Conservation (phyloP, 2,797 vertebrate genomes). For the Borostomias antarcticus region DNA sequence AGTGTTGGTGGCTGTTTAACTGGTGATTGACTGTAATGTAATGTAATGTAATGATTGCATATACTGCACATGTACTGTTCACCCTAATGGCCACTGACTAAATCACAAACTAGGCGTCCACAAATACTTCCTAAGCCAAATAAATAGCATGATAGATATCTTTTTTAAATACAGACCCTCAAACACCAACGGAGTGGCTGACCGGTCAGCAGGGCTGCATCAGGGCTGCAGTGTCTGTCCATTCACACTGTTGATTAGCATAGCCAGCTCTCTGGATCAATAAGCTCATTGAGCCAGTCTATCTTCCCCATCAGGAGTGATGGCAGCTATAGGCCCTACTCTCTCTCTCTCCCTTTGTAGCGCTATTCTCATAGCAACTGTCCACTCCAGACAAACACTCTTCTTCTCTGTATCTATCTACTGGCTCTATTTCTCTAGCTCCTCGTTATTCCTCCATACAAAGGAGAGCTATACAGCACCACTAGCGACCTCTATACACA, state of each 20-base stretch:
- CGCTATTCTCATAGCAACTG: slow-evolving; percentile 70
- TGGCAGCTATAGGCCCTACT: slow-evolving; percentile 50
- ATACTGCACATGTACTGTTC: no score
- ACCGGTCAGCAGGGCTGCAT: slow-evolving; percentile 10
- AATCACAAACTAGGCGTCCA: not conserved
- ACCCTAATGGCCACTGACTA: no score
- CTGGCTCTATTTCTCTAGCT: slow-evolving; percentile 34
- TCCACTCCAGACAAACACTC: slow-evolving; percentile 64
- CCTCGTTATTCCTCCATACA: slow-evolving; percentile 35
- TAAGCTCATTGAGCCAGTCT: slow-evolving; percentile 68
- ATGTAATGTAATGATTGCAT: no score
- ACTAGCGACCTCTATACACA: slow-evolving; percentile 19
- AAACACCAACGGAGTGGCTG: slow-evolving; percentile 25
- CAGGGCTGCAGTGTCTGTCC: not conserved
- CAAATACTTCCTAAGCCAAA: no score
- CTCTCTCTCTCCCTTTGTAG: slow-evolving; percentile 45
- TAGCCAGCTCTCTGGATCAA: slow-evolving; percentile 66
- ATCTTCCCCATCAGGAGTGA: slow-evolving; percentile 69
- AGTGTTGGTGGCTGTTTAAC: no score
- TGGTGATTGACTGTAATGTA: no score
- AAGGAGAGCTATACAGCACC: slow-evolving; percentile 30
- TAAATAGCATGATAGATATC: not conserved
- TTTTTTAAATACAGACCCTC: slow-evolving; percentile 11
- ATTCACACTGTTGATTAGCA: slow-evolving; percentile 55
- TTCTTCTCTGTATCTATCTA: slow-evolving; percentile 38